phyloP scores from a whole-genome alignment of 2,113 vertebrate species.

The Malurus cyaneus region DNA sequence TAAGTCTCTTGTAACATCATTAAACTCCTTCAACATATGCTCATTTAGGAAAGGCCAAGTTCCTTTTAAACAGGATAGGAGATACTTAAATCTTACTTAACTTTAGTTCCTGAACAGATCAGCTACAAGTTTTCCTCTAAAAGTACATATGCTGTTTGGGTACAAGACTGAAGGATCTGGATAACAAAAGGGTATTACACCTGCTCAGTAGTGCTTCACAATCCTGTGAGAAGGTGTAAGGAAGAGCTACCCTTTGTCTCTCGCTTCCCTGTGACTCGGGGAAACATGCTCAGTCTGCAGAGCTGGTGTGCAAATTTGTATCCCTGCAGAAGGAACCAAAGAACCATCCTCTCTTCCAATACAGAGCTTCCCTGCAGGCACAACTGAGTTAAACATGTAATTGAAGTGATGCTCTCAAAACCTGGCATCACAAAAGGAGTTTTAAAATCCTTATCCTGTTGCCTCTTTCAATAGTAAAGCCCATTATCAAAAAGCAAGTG shows the following conservation, averaged over 20 bases:
- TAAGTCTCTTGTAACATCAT: not conserved
- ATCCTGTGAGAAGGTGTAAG: not conserved
- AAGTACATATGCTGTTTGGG: fast-evolving
- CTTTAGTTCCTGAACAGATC: not conserved
- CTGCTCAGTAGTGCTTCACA: not conserved
- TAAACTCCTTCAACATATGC: not conserved
- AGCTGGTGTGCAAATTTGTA: not conserved
- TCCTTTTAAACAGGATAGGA: not conserved
- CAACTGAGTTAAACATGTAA: not conserved
- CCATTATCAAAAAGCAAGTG: not conserved
- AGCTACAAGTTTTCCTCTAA: not conserved
- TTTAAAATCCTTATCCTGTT: not conserved
- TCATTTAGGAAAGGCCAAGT: not conserved
- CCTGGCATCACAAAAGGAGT: not conserved
- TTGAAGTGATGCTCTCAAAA: not conserved
- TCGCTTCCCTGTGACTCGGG: not conserved
- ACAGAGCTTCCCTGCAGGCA: not conserved
- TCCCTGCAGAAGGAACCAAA: not conserved
- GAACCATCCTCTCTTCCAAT: not conserved
- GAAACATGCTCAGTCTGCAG: not conserved
- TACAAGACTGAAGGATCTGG: not conserved
- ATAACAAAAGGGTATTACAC: not conserved
- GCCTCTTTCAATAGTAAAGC: not conserved
- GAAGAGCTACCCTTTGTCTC: not conserved
- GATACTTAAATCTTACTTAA: not conserved